Evolutionary conservation across 2,113 vertebrate species (phyloP).

Genomic region (Strigops habroptila): DNA sequence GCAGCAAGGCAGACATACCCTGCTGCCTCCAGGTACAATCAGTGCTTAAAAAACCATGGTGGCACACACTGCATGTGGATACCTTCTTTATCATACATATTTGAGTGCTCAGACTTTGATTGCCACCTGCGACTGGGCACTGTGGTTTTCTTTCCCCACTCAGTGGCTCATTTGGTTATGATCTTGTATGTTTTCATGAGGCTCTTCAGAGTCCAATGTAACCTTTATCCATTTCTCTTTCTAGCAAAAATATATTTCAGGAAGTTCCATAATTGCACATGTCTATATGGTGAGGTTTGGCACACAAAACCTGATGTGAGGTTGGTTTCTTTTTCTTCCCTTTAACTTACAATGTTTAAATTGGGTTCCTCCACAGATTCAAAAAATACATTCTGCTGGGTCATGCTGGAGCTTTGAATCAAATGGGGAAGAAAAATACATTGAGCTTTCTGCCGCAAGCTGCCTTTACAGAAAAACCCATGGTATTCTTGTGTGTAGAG

Average conservation of each 20-base stretch:
- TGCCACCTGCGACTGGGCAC: background rate
- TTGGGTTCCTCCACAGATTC: background rate
- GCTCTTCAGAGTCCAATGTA: background rate
- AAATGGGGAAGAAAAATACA: background rate
- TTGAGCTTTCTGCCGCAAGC: background rate
- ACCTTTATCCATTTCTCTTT: slow-evolving; percentile 42
- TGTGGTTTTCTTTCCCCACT: background rate
- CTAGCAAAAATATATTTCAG: slow-evolving; percentile 69
- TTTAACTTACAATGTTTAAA: slow-evolving; percentile 22
- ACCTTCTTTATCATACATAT: background rate
- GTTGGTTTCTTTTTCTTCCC: slow-evolving; percentile 9
- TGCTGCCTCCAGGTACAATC: background rate
- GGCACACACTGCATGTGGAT: background rate
- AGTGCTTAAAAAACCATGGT: background rate
- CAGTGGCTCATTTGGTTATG: background rate
- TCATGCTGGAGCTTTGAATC: background rate
- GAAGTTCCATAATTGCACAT: slow-evolving; percentile 55
- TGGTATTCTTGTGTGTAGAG: background rate
- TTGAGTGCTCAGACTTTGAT: background rate
- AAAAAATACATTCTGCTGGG: slow-evolving; percentile 6
- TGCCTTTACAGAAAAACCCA: background rate
- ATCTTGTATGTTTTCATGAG: background rate
- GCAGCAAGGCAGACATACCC: background rate
- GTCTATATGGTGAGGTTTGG: slow-evolving; percentile 63
- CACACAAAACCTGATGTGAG: background rate